Evolutionary conservation across 2,888 invertebrate genomes (phyloP).

Genomic region (Acronicta alni): DNA sequence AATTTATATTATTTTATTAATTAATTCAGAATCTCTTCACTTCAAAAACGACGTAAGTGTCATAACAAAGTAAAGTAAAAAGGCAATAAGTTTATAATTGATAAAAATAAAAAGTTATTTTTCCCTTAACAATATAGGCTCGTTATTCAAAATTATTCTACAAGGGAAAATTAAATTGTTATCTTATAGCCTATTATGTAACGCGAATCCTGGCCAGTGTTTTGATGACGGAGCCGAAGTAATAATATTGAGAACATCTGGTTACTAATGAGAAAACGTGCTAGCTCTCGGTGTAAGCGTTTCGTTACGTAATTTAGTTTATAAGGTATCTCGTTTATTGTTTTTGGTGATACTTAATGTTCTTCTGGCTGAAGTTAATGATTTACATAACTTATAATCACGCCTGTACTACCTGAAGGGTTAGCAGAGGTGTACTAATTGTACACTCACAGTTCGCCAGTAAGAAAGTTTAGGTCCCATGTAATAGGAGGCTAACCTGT

Average conservation of each 20-base stretch:
- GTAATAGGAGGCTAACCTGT: no score
- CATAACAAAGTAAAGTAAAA: not conserved
- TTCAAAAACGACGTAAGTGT: no score
- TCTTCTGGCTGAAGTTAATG: not conserved
- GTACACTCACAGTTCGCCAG: no score
- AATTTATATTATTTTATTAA: no score
- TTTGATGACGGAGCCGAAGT: conserved; percentile 33
- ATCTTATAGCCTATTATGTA: conserved; percentile 4
- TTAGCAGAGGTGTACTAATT: no score
- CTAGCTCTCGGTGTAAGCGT: conserved; percentile 13
- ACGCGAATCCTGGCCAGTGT: conserved; percentile 18
- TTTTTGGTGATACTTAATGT: not conserved
- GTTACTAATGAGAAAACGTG: conserved; percentile 41
- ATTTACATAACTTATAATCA: no score
- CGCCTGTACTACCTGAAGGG: no score
- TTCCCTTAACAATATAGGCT: not conserved
- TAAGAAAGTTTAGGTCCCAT: no score
- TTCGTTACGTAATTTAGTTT: conserved; percentile 9
- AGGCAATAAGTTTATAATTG: conserved; percentile 1
- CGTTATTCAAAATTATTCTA: not conserved
- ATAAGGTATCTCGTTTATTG: conserved; percentile 10
- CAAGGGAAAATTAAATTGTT: conserved; percentile 5
- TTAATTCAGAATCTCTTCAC: no score
- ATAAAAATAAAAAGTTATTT: conserved; percentile 1
- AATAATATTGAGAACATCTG: conserved; percentile 49